Evolutionary conservation across 2,113 vertebrate genomes (phyloP), one percentile per base, ranked within the genome.

Genomic region (Sorex fumeus): DNA sequence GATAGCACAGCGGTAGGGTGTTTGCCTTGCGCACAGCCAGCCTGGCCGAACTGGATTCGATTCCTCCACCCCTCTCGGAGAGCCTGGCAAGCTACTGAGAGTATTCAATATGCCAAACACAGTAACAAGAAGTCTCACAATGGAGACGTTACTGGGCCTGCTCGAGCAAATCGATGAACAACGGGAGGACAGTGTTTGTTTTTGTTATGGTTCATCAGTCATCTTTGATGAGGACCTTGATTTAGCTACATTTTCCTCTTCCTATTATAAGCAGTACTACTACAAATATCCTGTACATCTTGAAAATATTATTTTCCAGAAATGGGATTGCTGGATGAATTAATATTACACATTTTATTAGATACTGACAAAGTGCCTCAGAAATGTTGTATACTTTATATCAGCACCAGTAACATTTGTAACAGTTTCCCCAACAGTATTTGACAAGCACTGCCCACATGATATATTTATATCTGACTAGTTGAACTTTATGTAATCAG

Each of bases 241-340:
- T 77, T 69, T 60, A 60, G 57, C 18, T 23, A 60, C 18, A 25
- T 76, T 67, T 79, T 13, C 47, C 66, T 28, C 30, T 83, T 66
- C 12, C 25, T 74, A 0, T 66, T 75, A 27, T 47, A 57, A 57
- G 18, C 47, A 78, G 0, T 43, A 62, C 21, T 71, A 16, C 78
- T 40, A 2, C 9, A 25, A 83, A 87, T 32, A 75, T 84, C 64
- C 32, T 87, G 69, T 53, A 23, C 12, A 30, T 15, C 32, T 75
- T 79, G 70, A n/a, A 90, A 57, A 40, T 53, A 45, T 2, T 70
- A 15, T 62, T 79, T 93, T 88, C 77, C 21, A 86, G 77, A 83
- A 87, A 40, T 91, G 30, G 18, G 70, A 69, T 81, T 85, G 15
- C 21, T 79, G 30, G 27, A 16, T 88, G 70, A 70, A 50, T 83